phyloP scores from a whole-genome alignment of 1,140 invertebrate genomes.

The Cyclargus thomasi region DNA sequence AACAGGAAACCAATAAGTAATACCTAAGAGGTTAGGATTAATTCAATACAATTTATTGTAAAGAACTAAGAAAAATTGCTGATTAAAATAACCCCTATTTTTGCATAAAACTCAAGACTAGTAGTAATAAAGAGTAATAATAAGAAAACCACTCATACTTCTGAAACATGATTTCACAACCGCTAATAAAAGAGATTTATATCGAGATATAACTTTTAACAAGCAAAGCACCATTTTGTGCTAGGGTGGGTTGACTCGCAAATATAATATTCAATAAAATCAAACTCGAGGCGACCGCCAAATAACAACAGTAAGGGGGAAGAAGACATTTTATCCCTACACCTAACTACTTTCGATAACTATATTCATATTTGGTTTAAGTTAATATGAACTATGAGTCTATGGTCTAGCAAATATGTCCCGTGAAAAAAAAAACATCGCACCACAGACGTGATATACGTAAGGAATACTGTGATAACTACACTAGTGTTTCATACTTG shows the following conservation, averaged over 20 bases:
- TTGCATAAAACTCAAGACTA: constrained; percentile 36
- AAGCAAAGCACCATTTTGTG: constrained; percentile 65
- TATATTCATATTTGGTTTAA: constrained; percentile 53
- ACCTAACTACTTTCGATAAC: constrained; percentile 38
- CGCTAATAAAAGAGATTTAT: constrained; percentile 52
- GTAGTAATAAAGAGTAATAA: constrained; percentile 39
- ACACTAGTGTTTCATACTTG: constrained; percentile 73
- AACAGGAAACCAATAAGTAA: not conserved
- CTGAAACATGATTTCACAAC: constrained; percentile 66
- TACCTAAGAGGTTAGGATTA: not conserved
- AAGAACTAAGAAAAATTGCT: not conserved
- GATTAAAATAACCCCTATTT: not conserved
- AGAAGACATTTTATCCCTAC: constrained; percentile 41
- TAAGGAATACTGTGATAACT: constrained; percentile 25
- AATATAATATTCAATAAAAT: constrained; percentile 23
- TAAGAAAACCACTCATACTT: constrained; percentile 26
- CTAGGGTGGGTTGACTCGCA: constrained; percentile 44
- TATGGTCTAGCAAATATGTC: constrained; percentile 43
- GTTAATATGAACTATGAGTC: constrained; percentile 29
- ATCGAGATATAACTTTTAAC: constrained; percentile 44
- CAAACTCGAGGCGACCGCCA: constrained; percentile 31
- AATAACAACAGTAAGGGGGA: constrained; percentile 31
- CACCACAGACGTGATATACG: constrained; percentile 18
- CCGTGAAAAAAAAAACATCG: constrained; percentile 18
- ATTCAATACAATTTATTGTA: not conserved